Evolutionary conservation across 2,888 invertebrate genomes (phyloP), one percentile per base, ranked within the genome.

Genomic region (Zygogramma bicolorata): DNA sequence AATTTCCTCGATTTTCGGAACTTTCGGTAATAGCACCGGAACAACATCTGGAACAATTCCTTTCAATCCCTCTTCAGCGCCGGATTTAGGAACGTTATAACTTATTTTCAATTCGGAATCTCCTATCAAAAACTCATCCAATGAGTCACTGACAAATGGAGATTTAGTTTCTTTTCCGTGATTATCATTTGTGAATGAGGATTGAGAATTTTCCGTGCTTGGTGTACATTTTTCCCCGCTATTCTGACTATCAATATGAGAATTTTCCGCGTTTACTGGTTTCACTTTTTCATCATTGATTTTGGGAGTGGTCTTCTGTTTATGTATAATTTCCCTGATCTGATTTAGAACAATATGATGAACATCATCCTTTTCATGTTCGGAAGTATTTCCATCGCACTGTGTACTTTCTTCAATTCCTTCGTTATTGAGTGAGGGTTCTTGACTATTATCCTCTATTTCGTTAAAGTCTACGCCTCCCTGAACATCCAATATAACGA

Each of bases 51-150:
- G 27, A 73, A 78, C 70, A 53, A 58, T 67, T 31, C 78, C 73
- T 42, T 61, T 72, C 10, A 84, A 68, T 65, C 80, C 81, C 57
- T 84, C 83, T 76, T 85, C 86, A 1, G 86, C 85, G 7, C 81
- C 81, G 46, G 82, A 77, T 76, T 85, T 85, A 10, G 87, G 87
- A 49, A 87, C 83, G 66, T 84, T 80, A 73, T 86, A 87, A 74
- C 86, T 87, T n/a, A 87, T 85, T 73, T 88, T 86, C 68, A 88
- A 84, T 53, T 88, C 83, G n/a, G 88, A 82, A 77, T 88, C 87
- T 72, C 88, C 85, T 2, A 85, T 87, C 82, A 90, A 84, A 77
- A 88, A 90, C 5, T 88, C 87, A 66, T 90, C 89, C n/a, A 90
- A 81, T 0, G 85, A 82, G 61, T 88, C 87, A 74, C 89, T 89